Percentiles rank a stretch among this genome's conserved stretches.
These are phyloP conservation scores for Magallana gigas DNA, from an alignment of 1,140 invertebrate species.

Conservation along the genomic window DNA sequence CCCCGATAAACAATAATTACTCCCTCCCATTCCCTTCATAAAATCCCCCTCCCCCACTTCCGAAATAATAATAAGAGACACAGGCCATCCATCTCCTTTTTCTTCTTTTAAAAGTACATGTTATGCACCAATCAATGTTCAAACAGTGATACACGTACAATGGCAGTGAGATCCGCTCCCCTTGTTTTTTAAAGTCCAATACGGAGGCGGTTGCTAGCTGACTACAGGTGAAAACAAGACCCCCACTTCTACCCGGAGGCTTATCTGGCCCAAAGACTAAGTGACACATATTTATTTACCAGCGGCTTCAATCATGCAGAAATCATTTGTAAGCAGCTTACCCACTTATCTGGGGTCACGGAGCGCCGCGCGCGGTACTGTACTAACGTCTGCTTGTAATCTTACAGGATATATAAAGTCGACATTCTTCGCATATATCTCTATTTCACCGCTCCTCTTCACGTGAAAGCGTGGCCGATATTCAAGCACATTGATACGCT, in stretches of 20 bases:
- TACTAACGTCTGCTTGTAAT: slow-evolving; percentile 23
- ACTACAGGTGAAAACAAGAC: not conserved
- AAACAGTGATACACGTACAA: no score
- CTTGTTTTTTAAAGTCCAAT: not conserved
- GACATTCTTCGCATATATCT: slow-evolving; percentile 18
- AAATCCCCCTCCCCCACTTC: no score
- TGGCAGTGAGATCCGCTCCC: not conserved
- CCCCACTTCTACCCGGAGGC: not conserved
- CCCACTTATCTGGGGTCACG: slow-evolving; percentile 13
- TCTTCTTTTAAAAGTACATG: no score
- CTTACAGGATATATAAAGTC: not conserved
- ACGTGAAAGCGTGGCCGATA: not conserved
- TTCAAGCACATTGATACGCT: slow-evolving; percentile 2
- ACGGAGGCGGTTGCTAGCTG: not conserved
- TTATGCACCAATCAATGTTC: no score
- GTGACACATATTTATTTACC: slow-evolving; percentile 29
- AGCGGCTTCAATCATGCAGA: slow-evolving; percentile 10
- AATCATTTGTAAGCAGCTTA: slow-evolving; percentile 34
- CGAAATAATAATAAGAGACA: no score
- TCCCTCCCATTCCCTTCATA: no score
- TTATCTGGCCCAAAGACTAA: slow-evolving; percentile 30
- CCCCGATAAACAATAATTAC: no score
- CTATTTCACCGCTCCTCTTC: slow-evolving; percentile 7
- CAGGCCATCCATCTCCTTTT: no score
- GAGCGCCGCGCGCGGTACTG: not conserved